Percentiles rank a stretch among this genome's conserved stretches.
Conservation (phyloP, 2,113 vertebrate genomes). For the Bubo bubo region DNA sequence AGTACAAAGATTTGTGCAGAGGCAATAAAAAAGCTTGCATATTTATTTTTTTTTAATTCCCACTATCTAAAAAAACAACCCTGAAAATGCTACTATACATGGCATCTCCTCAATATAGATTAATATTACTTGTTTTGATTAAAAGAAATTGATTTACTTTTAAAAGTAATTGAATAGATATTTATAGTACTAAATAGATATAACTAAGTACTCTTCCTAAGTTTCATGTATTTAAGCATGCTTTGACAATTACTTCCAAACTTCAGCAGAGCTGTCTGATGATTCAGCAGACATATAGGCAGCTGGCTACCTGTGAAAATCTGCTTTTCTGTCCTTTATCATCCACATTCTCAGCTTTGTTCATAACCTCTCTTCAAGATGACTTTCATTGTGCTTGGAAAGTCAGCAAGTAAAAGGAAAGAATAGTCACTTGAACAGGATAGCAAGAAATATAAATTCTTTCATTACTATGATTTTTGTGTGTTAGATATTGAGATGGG, state of each 20-base stretch:
- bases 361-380: not conserved
- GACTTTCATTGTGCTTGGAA: not conserved
- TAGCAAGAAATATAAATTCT: not conserved
- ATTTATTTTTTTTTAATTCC: not conserved
- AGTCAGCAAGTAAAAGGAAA: not conserved
- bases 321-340: not conserved
- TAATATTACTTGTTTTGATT: not conserved
- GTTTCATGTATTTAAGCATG: not conserved
- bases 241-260: not conserved
- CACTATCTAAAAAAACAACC: rapidly evolving
- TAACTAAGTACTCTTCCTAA: not conserved
- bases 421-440: not conserved
- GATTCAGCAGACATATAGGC: not conserved
- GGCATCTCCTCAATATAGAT: not conserved
- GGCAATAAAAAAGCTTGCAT: not conserved
- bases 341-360: not conserved
- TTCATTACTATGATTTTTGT: not conserved
- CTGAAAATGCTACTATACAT: not conserved
- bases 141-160: not conserved
- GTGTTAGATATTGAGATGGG: not conserved
- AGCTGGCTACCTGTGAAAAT: not conserved
- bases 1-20: not conserved
- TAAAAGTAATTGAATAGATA: not conserved
- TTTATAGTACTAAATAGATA: not conserved
- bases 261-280: not conserved